These are phyloP conservation scores for Hipparchia semele DNA, from an alignment of 2,888 invertebrate genomes.

Conservation along the genomic window DNA sequence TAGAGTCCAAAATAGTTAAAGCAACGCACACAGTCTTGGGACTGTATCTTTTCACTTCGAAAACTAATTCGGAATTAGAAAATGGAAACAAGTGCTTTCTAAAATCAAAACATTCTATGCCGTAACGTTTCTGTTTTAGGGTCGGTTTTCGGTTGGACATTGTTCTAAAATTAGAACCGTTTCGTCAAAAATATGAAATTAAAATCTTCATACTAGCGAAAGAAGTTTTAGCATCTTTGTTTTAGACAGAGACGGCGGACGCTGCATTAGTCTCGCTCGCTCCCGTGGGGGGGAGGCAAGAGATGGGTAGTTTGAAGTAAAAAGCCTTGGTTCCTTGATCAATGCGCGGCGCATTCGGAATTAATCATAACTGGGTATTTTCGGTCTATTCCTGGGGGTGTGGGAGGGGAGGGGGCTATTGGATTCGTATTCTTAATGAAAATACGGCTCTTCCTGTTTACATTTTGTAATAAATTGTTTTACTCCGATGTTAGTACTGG, in stretches of 20 bases:
- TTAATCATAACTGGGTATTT: constrained; percentile 84
- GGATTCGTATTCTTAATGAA: constrained; percentile 83
- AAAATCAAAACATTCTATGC: constrained; percentile 41
- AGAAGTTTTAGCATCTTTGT: constrained; percentile 84
- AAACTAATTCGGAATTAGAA: constrained; percentile 82
- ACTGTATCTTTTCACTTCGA: constrained; percentile 84
- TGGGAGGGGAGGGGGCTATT: constrained; percentile 54
- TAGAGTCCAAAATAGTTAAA: constrained; percentile 53
- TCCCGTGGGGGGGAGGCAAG: constrained; percentile 55
- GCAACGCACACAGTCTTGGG: constrained; percentile 71
- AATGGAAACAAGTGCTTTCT: constrained; percentile 73
- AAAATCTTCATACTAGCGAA: constrained; percentile 84
- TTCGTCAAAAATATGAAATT: constrained; percentile 84
- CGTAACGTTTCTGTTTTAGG: constrained; percentile 41
- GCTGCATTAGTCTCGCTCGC: constrained; percentile 80
- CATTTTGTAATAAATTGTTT: constrained; percentile 83
- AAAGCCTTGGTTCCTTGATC: constrained; percentile 81
- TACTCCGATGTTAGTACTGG: constrained; percentile 58
- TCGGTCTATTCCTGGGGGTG: constrained; percentile 73
- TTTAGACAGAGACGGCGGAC: constrained; percentile 79
- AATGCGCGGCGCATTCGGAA: constrained; percentile 82
- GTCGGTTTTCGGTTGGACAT: constrained; percentile 45
- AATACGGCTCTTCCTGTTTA: constrained; percentile 82
- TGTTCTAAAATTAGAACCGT: constrained; percentile 77
- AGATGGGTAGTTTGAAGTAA: constrained; percentile 82